A percentile compares a stretch with the other conserved stretches of the same genome.
phyloP scores from a whole-genome alignment of 1,140 invertebrate species.

The Ceratoteleas bidentatus region DNA sequence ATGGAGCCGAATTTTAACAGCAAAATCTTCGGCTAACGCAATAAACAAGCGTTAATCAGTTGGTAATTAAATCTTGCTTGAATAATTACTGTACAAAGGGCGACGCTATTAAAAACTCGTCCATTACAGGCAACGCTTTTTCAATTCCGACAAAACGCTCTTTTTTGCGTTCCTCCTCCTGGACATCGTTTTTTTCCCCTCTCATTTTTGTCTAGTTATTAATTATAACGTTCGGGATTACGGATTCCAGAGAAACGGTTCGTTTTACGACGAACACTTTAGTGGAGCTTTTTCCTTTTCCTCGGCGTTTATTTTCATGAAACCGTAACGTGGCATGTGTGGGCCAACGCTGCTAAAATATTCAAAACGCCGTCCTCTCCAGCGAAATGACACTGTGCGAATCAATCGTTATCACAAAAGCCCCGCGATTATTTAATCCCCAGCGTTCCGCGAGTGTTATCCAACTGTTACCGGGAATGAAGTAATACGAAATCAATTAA shows the following conservation, averaged over 20 bases:
- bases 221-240: neutral
- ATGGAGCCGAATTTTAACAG: neutral
- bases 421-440: constrained; percentile 49
- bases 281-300: constrained; percentile 1
- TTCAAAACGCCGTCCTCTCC: constrained; percentile 37
- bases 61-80: neutral
- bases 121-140: too few species aligned
- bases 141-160: neutral
- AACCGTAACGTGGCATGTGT: constrained; percentile 4
- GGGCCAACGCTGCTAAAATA: constrained; percentile 35
- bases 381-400: constrained; percentile 37
- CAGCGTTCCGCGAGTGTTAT: constrained; percentile 43
- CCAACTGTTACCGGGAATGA: constrained; percentile 57
- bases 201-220: neutral
- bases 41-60: neutral
- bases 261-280: constrained; percentile 1
- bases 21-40: neutral
- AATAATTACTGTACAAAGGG: too few species aligned
- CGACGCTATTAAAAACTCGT: too few species aligned
- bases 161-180: too few species aligned
- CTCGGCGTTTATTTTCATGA: constrained; percentile 21
- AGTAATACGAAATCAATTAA: constrained; percentile 63
- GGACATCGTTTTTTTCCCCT: too few species aligned
- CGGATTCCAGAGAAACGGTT: constrained; percentile 4
- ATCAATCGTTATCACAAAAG: constrained; percentile 46